Base-by-base conservation (phyloP, 2,797 vertebrate genomes). In the Gadopsis bispinosus region DNA sequence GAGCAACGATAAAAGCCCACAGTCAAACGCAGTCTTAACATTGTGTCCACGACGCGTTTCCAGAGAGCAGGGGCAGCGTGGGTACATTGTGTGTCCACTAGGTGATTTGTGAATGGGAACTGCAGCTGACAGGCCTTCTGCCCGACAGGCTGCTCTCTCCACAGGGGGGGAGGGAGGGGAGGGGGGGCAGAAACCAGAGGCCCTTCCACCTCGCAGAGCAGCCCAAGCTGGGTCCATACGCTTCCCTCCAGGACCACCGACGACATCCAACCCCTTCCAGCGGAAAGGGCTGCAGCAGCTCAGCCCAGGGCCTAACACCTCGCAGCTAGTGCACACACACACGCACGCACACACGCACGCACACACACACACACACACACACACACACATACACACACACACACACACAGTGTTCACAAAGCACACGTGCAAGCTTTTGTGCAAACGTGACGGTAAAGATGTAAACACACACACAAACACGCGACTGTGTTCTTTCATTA, bases 41-140 rank as follows among this genome's bases (percentile, higher is more conserved):
- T 29, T 31, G 39, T 20, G 3, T 61, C 20, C 60, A 61, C 61
- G 14, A 31, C 37, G 58, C 39, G 35, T 79, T 48, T 77, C 1
- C 1, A 47, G 29, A 22, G 64, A 63, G 48, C 47, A 54, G 41
- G 17, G 33, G 16, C 47, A 20, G 22, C 7, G 61, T 55, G 33
- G 26, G 20, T 17, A 33, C 62, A 76, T 65, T 37, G 39, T 64
- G 47, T 11, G 48, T 83, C 39, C 59, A 69, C 61, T 75, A 77
- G 85, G 80, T 87, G 84, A 89, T 89, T 92, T 88, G 86, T 91
- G 91, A 92, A 92, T 92, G 90, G 87, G 86, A 78, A 47, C 60
- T 87, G 75, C 83, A 87, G 85, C 88, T 91, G 89, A 89, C 79
- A 79, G 73, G 73, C 92, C 91, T 87, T 91, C 91, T 93, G 92